Evolutionary conservation across 2,797 vertebrate genomes (phyloP), one percentile per base, ranked within the genome.

Genomic region (Characodon lateralis): DNA sequence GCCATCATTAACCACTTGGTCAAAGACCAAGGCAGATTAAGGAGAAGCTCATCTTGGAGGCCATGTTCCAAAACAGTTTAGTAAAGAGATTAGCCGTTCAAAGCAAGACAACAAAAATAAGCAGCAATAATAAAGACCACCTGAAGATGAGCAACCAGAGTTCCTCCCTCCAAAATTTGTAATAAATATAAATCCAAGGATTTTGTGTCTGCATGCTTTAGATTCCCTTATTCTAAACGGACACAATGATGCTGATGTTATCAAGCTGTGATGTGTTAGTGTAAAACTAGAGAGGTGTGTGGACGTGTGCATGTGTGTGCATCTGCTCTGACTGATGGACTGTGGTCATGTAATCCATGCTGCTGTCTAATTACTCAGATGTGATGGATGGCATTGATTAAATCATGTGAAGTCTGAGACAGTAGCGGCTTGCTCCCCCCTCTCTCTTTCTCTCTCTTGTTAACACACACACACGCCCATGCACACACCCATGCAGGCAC

Each of bases 371-470:
- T 94, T 93, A 94, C 91, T 83, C 77, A 79, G 79, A 86, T 81
- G 75, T 94, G 94, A 94, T 93, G 90, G 92, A 94, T 93, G 86
- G 85, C 82, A 93, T 93, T 93, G 93, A 93, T 94, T 93, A 93
- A 93, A 94, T 92, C 84, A 89, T 83, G 82, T 84, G 87, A 93
- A 87, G 83, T 88, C 88, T 89, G 84, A 87, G 79, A 85, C 85
- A 83, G 80, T 79, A 72, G 71, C 79, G 69, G 77, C 76, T 83
- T 77, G 53, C 81, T 79, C 68, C 76, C 4, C 35, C 43, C 46
- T 41, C 74, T 41, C 43, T 58, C 59, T 3, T 20, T 35, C 41
- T 61, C 41, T 70, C 50, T 35, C 61, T 55, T 41, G 74, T 77
- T 76, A 26, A 35, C 76, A 81, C 86, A 83, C 84, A 73, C 77